These are phyloP conservation scores for Cybosia mesomella DNA, from an alignment of 2,888 invertebrate species.

Conservation along the genomic window DNA sequence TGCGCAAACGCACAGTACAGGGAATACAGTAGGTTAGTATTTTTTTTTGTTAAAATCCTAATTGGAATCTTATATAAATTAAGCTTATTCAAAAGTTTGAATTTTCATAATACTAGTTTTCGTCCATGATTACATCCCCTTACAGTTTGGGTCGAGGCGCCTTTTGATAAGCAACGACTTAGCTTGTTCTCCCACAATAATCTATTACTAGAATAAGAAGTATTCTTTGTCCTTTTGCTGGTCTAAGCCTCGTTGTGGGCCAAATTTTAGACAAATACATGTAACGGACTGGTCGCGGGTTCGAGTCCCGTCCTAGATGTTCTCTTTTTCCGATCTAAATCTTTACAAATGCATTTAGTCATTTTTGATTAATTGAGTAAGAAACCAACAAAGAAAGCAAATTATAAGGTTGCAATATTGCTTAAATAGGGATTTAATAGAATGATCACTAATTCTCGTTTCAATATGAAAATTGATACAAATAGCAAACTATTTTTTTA, in stretches of 20 bases:
- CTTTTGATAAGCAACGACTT: not conserved
- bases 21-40: constrained; percentile 23
- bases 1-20: constrained; percentile 49
- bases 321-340: too few species aligned
- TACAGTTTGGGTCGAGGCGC: too few species aligned
- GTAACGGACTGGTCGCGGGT: too few species aligned
- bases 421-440: too few species aligned
- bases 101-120: not conserved
- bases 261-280: not conserved
- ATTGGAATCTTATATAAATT: not conserved
- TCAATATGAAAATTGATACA: too few species aligned
- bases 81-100: not conserved
- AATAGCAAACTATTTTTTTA: not conserved
- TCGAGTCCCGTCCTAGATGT: too few species aligned
- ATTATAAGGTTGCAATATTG: too few species aligned
- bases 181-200: not conserved
- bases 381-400: too few species aligned
- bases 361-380: too few species aligned
- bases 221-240: not conserved
- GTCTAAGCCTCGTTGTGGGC: not conserved
- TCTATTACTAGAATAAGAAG: not conserved
- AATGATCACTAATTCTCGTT: too few species aligned
- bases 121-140: too few species aligned
- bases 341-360: too few species aligned
- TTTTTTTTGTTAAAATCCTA: not conserved